A percentile compares a stretch with the other conserved stretches of the same genome.
These are phyloP conservation scores for Lepus townsendii DNA, from an alignment of 2,797 vertebrate genomes.

Conservation along the genomic window DNA sequence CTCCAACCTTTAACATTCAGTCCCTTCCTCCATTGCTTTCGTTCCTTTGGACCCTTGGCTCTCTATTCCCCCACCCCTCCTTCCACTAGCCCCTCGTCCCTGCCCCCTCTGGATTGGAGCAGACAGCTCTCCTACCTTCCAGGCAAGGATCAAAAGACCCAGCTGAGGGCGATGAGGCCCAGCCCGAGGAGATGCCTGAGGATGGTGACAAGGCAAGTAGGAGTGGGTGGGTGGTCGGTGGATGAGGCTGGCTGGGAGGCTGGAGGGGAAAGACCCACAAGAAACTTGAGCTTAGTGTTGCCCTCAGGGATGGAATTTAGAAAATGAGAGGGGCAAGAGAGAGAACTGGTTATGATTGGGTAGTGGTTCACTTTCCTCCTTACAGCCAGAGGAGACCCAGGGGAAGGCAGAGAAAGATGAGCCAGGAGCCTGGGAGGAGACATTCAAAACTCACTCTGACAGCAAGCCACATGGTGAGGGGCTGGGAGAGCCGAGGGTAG, in stretches of 20 bases:
- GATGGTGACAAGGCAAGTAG: slow-evolving; percentile 78
- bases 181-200: slow-evolving; percentile 59
- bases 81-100: slow-evolving; percentile 83
- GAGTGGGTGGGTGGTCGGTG: neutral
- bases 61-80: slow-evolving; percentile 78
- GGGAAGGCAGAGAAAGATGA: slow-evolving; percentile 89
- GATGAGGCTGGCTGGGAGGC: slow-evolving; percentile 5
- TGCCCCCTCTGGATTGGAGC: slow-evolving; percentile 86
- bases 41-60: slow-evolving; percentile 79
- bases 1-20: slow-evolving; percentile 66
- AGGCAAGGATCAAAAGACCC: slow-evolving; percentile 84
- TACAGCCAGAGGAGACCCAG: slow-evolving; percentile 86
- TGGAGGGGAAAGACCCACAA: neutral
- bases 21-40: slow-evolving; percentile 70
- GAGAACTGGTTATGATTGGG: neutral
- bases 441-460: slow-evolving; percentile 95
- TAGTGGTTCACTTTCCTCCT: slow-evolving; percentile 9
- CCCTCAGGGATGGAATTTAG: neutral
- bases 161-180: slow-evolving; percentile 80
- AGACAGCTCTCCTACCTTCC: slow-evolving; percentile 85
- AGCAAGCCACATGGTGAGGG: slow-evolving; percentile 94
- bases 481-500: neutral
- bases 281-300: slow-evolving; percentile 13
- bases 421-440: slow-evolving; percentile 95
- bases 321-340: neutral